Conservation (phyloP, 2,113 vertebrate species). For the Menura novaehollandiae region DNA sequence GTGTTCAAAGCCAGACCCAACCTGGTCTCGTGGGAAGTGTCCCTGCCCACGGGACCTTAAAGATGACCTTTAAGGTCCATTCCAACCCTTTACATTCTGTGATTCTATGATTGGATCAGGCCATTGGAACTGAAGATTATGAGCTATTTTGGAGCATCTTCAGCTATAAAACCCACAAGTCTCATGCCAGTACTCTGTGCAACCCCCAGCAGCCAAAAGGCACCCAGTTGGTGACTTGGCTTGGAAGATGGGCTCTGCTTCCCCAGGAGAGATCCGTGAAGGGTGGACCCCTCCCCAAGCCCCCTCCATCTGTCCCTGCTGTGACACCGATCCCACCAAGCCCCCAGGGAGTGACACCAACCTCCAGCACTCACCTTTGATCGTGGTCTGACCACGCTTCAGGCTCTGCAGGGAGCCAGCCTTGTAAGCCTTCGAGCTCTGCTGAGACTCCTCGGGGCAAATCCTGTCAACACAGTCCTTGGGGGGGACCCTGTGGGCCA, state of each 20-base stretch:
- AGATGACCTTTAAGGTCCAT: not conserved
- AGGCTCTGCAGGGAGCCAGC: constrained; percentile 1
- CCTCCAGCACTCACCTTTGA: constrained; percentile 79
- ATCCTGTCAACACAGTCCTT: constrained; percentile 47
- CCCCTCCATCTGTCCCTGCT: not conserved
- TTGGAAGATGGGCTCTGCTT: not conserved
- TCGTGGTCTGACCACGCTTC: constrained; percentile 86
- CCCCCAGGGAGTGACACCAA: not conserved
- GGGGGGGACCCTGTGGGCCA: not conserved
- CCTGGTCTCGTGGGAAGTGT: not conserved
- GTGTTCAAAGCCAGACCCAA: not conserved
- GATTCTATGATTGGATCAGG: not conserved
- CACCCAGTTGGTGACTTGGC: not conserved
- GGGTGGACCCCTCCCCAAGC: no score
- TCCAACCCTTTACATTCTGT: not conserved
- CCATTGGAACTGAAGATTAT: not conserved
- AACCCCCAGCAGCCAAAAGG: not conserved
- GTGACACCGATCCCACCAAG: not conserved
- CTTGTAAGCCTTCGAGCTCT: not conserved
- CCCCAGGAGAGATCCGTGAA: not conserved
- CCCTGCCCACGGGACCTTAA: not conserved
- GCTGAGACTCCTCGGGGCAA: not conserved
- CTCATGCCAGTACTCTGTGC: not conserved
- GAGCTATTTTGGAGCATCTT: not conserved
- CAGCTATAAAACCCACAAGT: not conserved